A percentile compares a stretch with the other conserved stretches of the same genome.
phyloP scores from a whole-genome alignment of 2,797 vertebrate genomes.

The Cygnus olor region DNA sequence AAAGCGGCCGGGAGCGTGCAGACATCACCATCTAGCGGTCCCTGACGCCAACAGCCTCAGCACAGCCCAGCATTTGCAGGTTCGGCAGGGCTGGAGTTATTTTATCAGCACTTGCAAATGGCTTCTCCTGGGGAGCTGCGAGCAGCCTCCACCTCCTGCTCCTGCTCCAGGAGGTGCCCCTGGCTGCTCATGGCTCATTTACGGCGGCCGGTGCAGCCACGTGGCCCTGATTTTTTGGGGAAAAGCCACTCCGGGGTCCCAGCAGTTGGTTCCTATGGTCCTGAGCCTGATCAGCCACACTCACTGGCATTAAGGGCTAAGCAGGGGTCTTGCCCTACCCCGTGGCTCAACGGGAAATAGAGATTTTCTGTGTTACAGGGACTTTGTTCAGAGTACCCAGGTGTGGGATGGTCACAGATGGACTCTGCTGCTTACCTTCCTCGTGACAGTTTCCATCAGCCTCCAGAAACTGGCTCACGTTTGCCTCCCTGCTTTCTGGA shows the following conservation, averaged over 20 bases:
- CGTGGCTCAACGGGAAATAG: not conserved
- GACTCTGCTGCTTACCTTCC: not conserved
- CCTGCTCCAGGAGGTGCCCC: not conserved
- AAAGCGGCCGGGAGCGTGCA: not conserved
- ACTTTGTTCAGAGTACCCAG: not conserved
- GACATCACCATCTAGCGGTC: slow-evolving; percentile 51
- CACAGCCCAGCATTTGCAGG: accelerated
- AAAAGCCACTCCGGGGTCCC: not conserved
- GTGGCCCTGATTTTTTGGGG: not conserved
- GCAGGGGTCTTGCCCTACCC: not conserved
- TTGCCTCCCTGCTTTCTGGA: not conserved
- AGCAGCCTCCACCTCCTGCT: not conserved
- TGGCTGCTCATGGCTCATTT: not conserved
- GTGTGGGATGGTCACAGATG: not conserved
- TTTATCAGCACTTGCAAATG: not conserved
- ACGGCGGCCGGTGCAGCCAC: accelerated
- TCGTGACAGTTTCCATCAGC: not conserved
- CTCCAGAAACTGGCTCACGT: not conserved
- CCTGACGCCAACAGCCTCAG: not conserved
- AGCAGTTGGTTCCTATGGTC: not conserved
- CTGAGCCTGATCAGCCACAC: not conserved
- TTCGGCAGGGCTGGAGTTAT: accelerated
- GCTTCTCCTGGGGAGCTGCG: not conserved
- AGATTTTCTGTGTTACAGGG: not conserved
- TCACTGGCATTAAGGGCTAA: not conserved